Percentiles rank a stretch among this genome's conserved stretches.
phyloP scores from a whole-genome alignment of 1,140 invertebrate genomes.

The Aphaenogaster floridana region DNA sequence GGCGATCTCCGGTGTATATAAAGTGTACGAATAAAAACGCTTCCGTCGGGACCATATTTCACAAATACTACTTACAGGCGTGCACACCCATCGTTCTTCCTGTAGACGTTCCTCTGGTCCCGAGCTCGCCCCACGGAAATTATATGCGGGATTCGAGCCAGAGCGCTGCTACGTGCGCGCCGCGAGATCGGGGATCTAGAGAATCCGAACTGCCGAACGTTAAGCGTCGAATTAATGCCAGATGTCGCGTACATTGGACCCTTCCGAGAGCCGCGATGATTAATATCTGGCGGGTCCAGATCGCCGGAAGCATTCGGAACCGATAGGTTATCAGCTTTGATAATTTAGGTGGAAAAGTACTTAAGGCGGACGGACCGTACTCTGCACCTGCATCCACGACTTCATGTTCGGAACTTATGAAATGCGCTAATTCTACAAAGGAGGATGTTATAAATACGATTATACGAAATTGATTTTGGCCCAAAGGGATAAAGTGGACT shows the following conservation, averaged over 20 bases:
- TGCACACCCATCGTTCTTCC: slow-evolving; percentile 73
- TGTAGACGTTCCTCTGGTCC: slow-evolving; percentile 51
- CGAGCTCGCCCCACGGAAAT: slow-evolving; percentile 66
- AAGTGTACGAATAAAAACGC: slow-evolving; percentile 72
- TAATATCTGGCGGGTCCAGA: slow-evolving; percentile 19
- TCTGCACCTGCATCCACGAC: background rate
- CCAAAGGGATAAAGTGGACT: too few relatives aligned
- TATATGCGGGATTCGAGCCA: slow-evolving; percentile 77
- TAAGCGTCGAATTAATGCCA: slow-evolving; percentile 72
- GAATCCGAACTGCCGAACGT: slow-evolving; percentile 61
- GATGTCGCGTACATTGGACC: slow-evolving; percentile 61
- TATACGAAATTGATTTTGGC: too few relatives aligned
- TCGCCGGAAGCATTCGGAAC: background rate
- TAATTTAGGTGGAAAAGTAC: slow-evolving; percentile 27
- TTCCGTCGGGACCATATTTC: slow-evolving; percentile 75
- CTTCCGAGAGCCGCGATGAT: slow-evolving; percentile 20
- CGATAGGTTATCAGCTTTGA: slow-evolving; percentile 33
- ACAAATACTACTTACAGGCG: slow-evolving; percentile 75
- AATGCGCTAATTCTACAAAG: background rate
- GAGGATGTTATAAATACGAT: too few relatives aligned
- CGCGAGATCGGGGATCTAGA: slow-evolving; percentile 18
- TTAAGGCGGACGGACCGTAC: background rate
- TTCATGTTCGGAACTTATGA: background rate
- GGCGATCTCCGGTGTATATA: slow-evolving; percentile 72
- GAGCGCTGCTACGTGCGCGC: slow-evolving; percentile 46